phyloP scores from a whole-genome alignment of 1,140 invertebrate species.

The Mactra quadrangularis region DNA sequence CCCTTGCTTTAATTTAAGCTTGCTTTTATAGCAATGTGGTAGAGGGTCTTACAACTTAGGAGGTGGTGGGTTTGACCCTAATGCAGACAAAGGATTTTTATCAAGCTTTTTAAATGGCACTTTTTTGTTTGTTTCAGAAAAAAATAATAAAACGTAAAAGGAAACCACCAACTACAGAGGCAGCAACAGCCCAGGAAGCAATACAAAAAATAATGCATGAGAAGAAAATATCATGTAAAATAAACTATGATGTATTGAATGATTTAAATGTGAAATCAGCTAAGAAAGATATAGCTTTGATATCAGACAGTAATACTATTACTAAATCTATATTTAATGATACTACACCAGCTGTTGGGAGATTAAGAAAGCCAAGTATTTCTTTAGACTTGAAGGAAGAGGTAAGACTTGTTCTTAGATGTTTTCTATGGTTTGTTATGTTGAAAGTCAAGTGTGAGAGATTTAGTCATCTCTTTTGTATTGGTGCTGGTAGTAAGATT shows the following conservation, averaged over 20 bases:
- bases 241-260: constrained; percentile 98
- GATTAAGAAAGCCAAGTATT: constrained; percentile 45
- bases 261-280: constrained; percentile 85
- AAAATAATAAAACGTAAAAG: constrained; percentile 76
- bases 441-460: no score
- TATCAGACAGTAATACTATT: neutral
- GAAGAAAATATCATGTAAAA: constrained; percentile 97
- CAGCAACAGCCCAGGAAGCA: constrained; percentile 93
- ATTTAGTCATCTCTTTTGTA: no score
- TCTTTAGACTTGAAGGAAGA: constrained; percentile 38
- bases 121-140: no score
- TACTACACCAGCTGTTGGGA: constrained; percentile 17
- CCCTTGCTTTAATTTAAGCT: no score
- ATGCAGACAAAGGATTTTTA: no score
- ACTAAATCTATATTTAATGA: neutral
- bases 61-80: no score
- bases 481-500: no score
- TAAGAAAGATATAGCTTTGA: neutral
- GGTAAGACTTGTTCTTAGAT: constrained; percentile 3
- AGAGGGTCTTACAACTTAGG: no score
- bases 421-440: no score
- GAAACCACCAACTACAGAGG: constrained; percentile 83
- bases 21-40: no score
- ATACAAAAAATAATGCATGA: constrained; percentile 97
- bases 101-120: no score